Percentiles rank a stretch among this genome's conserved stretches.
Conservation (phyloP, 2,797 vertebrate genomes). For the Characodon lateralis region DNA sequence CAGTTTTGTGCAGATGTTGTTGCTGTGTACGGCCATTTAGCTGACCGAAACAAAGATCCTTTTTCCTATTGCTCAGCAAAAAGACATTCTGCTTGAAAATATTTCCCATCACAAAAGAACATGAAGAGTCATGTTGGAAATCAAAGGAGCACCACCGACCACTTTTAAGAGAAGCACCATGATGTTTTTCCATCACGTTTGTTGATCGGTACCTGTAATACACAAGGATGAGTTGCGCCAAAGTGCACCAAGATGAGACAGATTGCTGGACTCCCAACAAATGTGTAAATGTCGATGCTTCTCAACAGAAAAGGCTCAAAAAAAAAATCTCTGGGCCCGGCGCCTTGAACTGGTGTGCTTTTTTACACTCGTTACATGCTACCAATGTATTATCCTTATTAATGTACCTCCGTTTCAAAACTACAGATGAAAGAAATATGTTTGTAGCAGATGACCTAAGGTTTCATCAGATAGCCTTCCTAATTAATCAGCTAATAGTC, state of each 20-base stretch:
- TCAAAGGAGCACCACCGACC: not conserved
- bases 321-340: accelerated
- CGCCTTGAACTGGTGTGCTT: too few species aligned
- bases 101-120: not conserved
- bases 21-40: not conserved
- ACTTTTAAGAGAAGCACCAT: not conserved
- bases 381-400: too few species aligned
- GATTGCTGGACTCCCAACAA: not conserved
- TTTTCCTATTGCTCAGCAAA: not conserved
- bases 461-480: not conserved
- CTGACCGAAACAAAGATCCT: not conserved
- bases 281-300: not conserved
- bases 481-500: not conserved
- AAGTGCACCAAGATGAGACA: not conserved
- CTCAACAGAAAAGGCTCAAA: not conserved
- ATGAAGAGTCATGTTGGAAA: not conserved
- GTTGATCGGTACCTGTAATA: not conserved
- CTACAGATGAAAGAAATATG: not conserved
- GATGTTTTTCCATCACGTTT: not conserved
- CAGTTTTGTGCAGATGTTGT: not conserved
- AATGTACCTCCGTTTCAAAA: not conserved
- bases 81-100: not conserved
- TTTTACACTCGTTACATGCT: too few species aligned
- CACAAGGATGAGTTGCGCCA: not conserved
- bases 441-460: not conserved